These are phyloP conservation scores for Pitangus sulphuratus DNA, from an alignment of 2,797 vertebrate genomes.

Conservation along the genomic window DNA sequence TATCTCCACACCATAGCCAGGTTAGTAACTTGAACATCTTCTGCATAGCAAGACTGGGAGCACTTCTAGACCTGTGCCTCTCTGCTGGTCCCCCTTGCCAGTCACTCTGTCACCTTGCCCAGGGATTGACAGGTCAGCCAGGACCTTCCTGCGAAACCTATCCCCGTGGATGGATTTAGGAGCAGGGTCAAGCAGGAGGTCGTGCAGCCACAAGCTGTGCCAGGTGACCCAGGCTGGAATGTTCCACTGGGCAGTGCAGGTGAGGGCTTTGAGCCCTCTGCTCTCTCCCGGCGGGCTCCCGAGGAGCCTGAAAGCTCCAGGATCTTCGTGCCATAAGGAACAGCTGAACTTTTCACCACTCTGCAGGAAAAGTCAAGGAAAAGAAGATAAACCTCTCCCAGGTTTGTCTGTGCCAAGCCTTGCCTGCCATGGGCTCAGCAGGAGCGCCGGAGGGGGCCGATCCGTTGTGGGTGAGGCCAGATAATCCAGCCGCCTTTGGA, in stretches of 20 bases:
- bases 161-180: background rate
- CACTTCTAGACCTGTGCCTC: background rate
- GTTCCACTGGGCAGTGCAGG: background rate
- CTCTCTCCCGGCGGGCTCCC: background rate
- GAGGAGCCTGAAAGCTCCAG: background rate
- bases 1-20: accelerated
- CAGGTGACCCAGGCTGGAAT: background rate
- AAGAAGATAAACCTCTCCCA: background rate
- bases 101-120: background rate
- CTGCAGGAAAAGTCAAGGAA: background rate
- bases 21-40: background rate
- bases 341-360: background rate
- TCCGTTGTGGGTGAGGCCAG: background rate
- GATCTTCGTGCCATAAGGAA: accelerated
- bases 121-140: accelerated
- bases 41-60: background rate
- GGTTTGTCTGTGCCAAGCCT: background rate
- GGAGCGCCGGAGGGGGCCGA: accelerated
- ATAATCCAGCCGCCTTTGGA: background rate
- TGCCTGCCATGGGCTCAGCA: background rate
- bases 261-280: background rate
- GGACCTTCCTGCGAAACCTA: background rate
- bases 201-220: accelerated
- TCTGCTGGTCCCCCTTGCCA: background rate
- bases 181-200: background rate